Percentiles rank a stretch among this genome's conserved stretches.
Evolutionary conservation across 2,797 vertebrate species (phyloP).

Genomic region (Mus caroli): DNA sequence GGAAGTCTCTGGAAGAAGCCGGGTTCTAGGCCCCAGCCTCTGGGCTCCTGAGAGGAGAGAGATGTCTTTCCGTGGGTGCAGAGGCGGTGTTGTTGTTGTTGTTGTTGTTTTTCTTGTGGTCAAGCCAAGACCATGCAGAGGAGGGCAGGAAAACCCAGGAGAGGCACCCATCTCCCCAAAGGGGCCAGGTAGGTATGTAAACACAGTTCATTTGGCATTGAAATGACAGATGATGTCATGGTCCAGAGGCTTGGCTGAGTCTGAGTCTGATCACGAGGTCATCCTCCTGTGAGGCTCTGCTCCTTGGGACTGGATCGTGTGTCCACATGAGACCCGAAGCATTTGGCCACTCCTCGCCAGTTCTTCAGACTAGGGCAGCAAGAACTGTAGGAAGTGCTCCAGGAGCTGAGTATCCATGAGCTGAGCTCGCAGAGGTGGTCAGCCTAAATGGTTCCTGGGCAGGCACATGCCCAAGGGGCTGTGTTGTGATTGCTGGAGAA

Average conservation of each 20-base stretch:
- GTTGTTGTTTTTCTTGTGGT: too few species aligned
- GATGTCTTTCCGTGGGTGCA: neutral
- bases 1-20: neutral
- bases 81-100: neutral
- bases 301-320: neutral
- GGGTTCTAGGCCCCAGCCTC: neutral
- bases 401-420: fast-evolving
- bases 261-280: neutral
- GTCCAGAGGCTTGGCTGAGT: neutral
- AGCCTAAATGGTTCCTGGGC: neutral
- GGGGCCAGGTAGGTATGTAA: neutral
- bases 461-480: fast-evolving
- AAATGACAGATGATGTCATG: neutral
- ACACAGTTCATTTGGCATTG: neutral
- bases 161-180: neutral
- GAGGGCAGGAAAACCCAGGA: neutral
- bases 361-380: neutral
- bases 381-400: too few species aligned
- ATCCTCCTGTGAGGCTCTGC: neutral
- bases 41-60: neutral
- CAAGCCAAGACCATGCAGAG: neutral
- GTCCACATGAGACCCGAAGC: neutral
- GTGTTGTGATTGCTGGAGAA: neutral
- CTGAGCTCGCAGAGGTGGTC: neutral
- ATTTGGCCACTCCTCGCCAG: neutral